Base-by-base conservation (phyloP, 2,113 vertebrate species). In the Muntiacus muntjak region DNA sequence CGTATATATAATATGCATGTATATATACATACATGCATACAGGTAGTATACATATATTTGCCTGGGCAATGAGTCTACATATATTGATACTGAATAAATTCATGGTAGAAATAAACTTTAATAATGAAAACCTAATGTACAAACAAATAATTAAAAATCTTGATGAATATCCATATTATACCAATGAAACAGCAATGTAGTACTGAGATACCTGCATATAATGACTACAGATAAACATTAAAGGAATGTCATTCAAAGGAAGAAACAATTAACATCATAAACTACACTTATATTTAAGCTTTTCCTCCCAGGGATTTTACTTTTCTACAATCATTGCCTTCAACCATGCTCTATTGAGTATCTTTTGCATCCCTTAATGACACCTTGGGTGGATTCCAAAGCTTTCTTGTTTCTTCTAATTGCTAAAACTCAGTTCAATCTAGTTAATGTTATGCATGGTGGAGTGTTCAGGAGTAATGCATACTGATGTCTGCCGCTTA, bases 221-320 rank as follows among this genome's bases (percentile, higher is more conserved):
- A 85, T 86, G 58, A 89, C 11, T 92, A 81, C 82, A 50, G 57
- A 81, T 89, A 86, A 88, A 60, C 15, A 81, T 91, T 91, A 67
- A 95, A 93, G 5, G 17, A 83, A 67, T 64, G 5, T 40, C 40
- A 40, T 58, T 91, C 85, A 92, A 74, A 82, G 62, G 15, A 85
- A 92, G 26, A 45, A 74, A 57, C 64, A 97, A 89, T 52, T 92
- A 86, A 21, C 7, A 85, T 89, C 52, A 95, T 64, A 79, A 97
- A 83, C 21, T 92, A 5, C 8, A 94, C 26, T 81, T 88, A 78
- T 28, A 88, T 95, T 74, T 79, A 89, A 54, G 14, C 58, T 91
- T 95, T 88, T 43, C 83, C 55, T 79, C 47, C n/a, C 40, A 64
- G 33, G 40, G 25, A 36, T 55, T 96, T 88, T 87, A 88, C 64